Evolutionary conservation across 1,140 invertebrate genomes (phyloP), one percentile per base, ranked within the genome.

Genomic region (Pinna nobilis): DNA sequence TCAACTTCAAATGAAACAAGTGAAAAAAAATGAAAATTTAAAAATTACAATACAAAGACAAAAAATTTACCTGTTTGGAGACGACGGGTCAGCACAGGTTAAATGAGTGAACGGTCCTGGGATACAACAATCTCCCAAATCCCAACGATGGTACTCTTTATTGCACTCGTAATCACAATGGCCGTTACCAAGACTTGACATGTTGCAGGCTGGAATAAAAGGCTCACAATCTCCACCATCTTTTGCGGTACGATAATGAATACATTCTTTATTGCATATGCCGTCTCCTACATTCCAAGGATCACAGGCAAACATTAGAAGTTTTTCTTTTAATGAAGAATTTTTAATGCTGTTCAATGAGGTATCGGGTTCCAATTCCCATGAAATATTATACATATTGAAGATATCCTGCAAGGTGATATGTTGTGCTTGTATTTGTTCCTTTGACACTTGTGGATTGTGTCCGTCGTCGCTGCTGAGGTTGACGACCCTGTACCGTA

Each of bases 121-220:
- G 3, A 65, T 33, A 51, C 85, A 87, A 61, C 85, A 87, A 72
- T 87, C 84, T 4, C 84, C 84, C 1, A 78, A 77, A 63, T 87
- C 85, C 83, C 82, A 87, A 18, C 70, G 41, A 63, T 83, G 74
- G 39, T 79, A 74, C 7, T 61, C 60, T 18, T 70, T 74, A 74
- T 87, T 86, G 63, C 85, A 87, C 37, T 79, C 78, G 23, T 67
- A 70, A 70, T 87, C 84, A 68, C 85, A 87, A 18, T 44, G 50
- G 25, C 82, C 81, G 70, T 87, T 80, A 20, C 77, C 77, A 35
- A 85, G 68, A 20, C 69, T 61, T 13, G 30, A 5, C 1, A 41
- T 13, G 18, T 74, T 66, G 51, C 80, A 84, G 23, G 51, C 30
- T 32, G 53, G 23, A 15, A 55, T 41, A 49, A 76, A 53, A n/a